Conservation (phyloP, 2,113 vertebrate genomes). For the Haplochromis burtoni region DNA sequence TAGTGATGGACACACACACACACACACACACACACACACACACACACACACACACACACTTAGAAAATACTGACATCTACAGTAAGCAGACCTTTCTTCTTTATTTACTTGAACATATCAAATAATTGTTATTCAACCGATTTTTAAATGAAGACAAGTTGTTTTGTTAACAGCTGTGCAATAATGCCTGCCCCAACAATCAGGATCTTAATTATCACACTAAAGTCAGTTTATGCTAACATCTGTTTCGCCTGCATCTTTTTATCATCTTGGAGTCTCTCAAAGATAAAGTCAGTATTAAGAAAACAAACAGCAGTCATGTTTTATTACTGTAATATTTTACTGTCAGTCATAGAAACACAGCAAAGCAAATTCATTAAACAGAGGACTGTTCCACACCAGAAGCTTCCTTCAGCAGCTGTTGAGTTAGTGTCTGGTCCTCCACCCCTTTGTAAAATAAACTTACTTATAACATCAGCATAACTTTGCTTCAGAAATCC, state of each 20-base stretch:
- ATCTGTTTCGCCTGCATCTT: neutral
- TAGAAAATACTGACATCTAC: neutral
- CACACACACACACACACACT: neutral
- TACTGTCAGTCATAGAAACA: neutral
- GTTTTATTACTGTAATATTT: neutral
- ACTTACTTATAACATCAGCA: neutral
- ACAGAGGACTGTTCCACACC: neutral
- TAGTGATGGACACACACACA: neutral
- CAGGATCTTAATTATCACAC: neutral
- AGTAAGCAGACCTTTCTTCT: slow-evolving; percentile 1
- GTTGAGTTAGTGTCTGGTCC: neutral
- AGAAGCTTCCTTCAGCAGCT: neutral
- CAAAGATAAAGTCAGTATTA: neutral
- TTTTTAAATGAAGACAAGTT: slow-evolving; percentile 18
- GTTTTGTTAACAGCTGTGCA: slow-evolving; percentile 13
- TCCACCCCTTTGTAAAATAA: neutral
- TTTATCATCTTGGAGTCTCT: neutral
- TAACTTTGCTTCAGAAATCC: neutral
- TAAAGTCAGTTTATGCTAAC: neutral
- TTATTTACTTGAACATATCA: slow-evolving; percentile 45
- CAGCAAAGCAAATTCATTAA: neutral
- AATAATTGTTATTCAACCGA: slow-evolving; percentile 32
- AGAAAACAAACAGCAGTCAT: neutral
- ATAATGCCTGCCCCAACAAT: neutral
- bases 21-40: neutral